A percentile compares a stretch with the other conserved stretches of the same genome.
Evolutionary conservation across 2,797 vertebrate genomes (phyloP).

Genomic region (Sebastes glaucus): DNA sequence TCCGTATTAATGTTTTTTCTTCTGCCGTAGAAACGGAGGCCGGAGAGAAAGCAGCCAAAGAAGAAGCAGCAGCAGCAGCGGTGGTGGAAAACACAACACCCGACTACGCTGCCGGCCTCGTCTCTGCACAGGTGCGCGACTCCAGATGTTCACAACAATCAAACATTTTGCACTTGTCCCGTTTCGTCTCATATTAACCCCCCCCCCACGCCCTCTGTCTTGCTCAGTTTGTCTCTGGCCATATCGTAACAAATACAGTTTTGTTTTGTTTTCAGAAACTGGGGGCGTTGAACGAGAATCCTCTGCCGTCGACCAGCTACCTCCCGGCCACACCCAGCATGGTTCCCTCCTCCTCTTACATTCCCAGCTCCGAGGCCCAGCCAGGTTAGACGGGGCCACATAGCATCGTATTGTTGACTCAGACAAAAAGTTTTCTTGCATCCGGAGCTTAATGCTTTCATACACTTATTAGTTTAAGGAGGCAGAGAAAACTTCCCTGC

Average conservation of each 20-base stretch:
- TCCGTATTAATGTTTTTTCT: not conserved
- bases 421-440: no score
- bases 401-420: not conserved
- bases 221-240: not conserved
- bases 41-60: conserved; percentile 94
- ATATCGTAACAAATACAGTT: not conserved
- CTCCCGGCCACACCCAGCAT: conserved; percentile 96
- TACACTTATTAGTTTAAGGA: not conserved
- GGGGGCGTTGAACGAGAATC: conserved; percentile 91
- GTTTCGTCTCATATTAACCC: not conserved
- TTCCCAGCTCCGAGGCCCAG: conserved; percentile 93
- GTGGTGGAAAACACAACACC: conserved; percentile 96
- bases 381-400: conserved; percentile 81
- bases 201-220: fast-evolving
- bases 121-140: conserved; percentile 91
- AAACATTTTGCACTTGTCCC: not conserved
- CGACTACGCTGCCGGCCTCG: conserved; percentile 96
- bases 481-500: not conserved
- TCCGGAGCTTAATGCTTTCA: not conserved
- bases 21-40: conserved; percentile 87
- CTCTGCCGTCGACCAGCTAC: conserved; percentile 96
- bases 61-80: conserved; percentile 80
- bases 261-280: conserved; percentile 87
- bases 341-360: conserved; percentile 96
- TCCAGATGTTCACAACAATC: not conserved